phyloP scores from a whole-genome alignment of 2,888 invertebrate species.

The Lydus trimaculatus region DNA sequence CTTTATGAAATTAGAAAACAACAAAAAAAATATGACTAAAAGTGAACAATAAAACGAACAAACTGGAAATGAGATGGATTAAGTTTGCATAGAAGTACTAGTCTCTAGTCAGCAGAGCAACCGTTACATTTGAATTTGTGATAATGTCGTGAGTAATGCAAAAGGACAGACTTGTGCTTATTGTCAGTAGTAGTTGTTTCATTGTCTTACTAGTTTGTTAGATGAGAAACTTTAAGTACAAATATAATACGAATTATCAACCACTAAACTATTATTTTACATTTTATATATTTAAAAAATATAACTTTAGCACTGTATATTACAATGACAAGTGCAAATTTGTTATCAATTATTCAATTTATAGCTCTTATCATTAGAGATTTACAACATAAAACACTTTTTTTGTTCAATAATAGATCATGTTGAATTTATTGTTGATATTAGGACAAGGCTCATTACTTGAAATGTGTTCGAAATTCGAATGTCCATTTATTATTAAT shows the following conservation, averaged over 20 bases:
- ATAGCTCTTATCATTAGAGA: not conserved
- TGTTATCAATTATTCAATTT: constrained; percentile 26
- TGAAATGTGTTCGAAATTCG: not conserved
- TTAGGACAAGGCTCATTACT: not conserved
- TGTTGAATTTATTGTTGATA: too few species aligned
- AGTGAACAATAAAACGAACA: constrained; percentile 24
- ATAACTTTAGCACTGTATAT: not conserved
- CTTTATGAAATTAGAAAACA: not conserved
- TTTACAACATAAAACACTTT: too few species aligned
- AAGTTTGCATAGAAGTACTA: constrained; percentile 36
- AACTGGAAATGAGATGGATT: constrained; percentile 36
- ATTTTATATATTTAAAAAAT: constrained; percentile 23
- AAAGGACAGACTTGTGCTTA: constrained; percentile 45
- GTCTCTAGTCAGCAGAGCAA: constrained; percentile 39
- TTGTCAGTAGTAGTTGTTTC: constrained; percentile 30
- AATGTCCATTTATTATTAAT: not conserved
- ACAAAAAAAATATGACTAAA: not conserved
- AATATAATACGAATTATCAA: not conserved
- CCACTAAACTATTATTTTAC: constrained; percentile 22
- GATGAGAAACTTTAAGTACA: constrained; percentile 6
- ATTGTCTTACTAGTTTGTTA: constrained; percentile 30
- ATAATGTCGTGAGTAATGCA: constrained; percentile 54
- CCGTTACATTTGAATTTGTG: constrained; percentile 56
- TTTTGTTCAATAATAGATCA: too few species aligned
- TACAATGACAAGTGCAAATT: constrained; percentile 28